These are phyloP conservation scores for Entomyzon cyanotis DNA, from an alignment of 2,113 vertebrate genomes.

Conservation along the genomic window DNA sequence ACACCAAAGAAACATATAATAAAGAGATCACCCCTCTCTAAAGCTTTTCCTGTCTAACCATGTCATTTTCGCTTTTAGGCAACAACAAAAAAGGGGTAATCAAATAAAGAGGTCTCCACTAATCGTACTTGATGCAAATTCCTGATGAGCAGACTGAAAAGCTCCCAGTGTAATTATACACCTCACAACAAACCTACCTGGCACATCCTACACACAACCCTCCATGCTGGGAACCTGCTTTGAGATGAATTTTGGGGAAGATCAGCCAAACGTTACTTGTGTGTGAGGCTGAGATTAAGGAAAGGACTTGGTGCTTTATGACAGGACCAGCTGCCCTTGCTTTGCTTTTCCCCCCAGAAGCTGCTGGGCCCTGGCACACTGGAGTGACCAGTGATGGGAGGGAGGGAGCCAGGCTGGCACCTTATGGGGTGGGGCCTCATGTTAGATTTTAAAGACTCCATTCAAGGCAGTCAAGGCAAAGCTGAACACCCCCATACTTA, in stretches of 20 bases:
- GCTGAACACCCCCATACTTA: not conserved
- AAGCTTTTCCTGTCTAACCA: not conserved
- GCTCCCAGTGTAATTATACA: not conserved
- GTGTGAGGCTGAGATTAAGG: not conserved
- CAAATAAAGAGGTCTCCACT: not conserved
- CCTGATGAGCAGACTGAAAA: not conserved
- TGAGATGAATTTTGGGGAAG: not conserved
- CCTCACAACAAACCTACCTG: not conserved
- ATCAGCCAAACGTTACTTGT: not conserved
- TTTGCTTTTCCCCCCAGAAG: not conserved
- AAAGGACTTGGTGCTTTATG: not conserved
- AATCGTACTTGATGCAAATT: not conserved
- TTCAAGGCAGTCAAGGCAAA: not conserved
- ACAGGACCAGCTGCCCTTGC: not conserved
- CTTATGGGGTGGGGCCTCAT: not conserved
- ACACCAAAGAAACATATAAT: not conserved
- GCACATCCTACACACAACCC: not conserved
- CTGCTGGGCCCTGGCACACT: accelerated
- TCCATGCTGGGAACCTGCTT: not conserved
- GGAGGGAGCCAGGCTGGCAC: not conserved
- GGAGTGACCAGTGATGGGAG: not conserved
- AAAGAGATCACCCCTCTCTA: not conserved
- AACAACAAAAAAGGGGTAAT: not conserved
- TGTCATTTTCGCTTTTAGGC: not conserved
- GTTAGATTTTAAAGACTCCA: not conserved